Evolutionary conservation across 2,797 vertebrate genomes (phyloP), one percentile per base, ranked within the genome.

Genomic region (Hemitrygon akajei): DNA sequence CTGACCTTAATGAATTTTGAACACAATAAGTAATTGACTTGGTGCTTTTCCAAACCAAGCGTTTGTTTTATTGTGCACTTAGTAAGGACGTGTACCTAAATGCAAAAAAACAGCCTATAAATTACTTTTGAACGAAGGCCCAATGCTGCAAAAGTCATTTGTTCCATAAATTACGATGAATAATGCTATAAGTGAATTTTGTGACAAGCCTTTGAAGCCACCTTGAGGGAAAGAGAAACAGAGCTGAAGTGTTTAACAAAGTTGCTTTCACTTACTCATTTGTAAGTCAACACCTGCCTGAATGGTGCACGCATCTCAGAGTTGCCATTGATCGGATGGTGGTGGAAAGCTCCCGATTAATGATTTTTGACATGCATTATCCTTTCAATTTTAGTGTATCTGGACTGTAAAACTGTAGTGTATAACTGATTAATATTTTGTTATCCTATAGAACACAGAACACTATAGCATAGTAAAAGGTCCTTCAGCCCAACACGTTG

Each of bases 1-100:
- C 71, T 76, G 91, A 93, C 91, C 71, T 75, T 93, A 73, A 75
- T 93, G 91, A 56, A 93, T 93, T 93, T 93, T 73, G 27, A 93
- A 93, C 27, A 30, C 37, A 30, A 58, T 76, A 93, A 93, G 47
- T 93, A 93, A 75, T 40, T 30, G 27, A 58, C 71, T 75, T 92
- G 89, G 69, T 92, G 34, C 89, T 76, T 30, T 93, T 93, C 40
- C 91, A 93, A 56, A 76, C 27, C 69, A 12, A 76, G 40, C 40
- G 75, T 75, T 93, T 76, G 37, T 93, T 93, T 93, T 76, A 93
- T 93, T 93, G 71, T 58, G n/a, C 73, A 56, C 34, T 93, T 93
- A 76, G 37, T 75, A n/a, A 93, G 71, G 71, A 93, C 66, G 18
- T 47, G 69, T 58, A 76, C 37, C 71, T 58, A 75, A 93, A 58